Evolutionary conservation across 2,888 invertebrate genomes (phyloP), one percentile per base, ranked within the genome.

Genomic region (Emesis castigata): DNA sequence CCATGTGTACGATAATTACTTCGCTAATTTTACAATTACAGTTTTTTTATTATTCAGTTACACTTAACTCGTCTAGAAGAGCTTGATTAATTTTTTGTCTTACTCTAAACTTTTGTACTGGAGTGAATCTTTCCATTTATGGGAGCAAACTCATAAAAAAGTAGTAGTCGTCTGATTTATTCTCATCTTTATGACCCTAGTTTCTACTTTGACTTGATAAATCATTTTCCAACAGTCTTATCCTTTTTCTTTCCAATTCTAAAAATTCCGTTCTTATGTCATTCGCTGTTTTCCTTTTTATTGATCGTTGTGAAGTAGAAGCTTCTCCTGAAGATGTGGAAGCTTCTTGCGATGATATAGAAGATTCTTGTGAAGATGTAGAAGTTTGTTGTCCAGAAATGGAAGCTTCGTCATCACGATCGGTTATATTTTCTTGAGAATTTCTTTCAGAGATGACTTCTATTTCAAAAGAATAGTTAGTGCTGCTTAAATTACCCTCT

Each of bases 91-190:
- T 75, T 83, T 78, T 83, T 61, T 85, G 31, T 76, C 82, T 82
- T 48, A 82, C 79, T 73, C 78, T 72, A 74, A 81, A 80, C 69
- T 80, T 85, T 81, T 83, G 82, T 18, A 82, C 39, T 8, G 80
- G 75, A 16, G 78, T 81, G 62, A 85, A 83, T 77, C 70, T 73
- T 78, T 85, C 81, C 79, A 84, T 82, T 80, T 85, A 78, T 80
- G 81, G 83, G 53, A 85, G 71, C 48, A 83, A 81, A 72, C 82
- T 83, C 80, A 81, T 83, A 48, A 85, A 70, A 68, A 48, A 79
- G 26, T 76, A 66, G 22, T 83, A 80, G 48, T 83, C 82, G 9
- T 83, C 83, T 64, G 81, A 77, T 34, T 82, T 81, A 75, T 73
- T 79, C 62, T 81, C 81, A 26, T 22, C 6, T 14, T 64, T 75